Evolutionary conservation across 2,113 vertebrate species (phyloP), one percentile per base, ranked within the genome.

Genomic region (Dunckerocampus dactyliophorus): DNA sequence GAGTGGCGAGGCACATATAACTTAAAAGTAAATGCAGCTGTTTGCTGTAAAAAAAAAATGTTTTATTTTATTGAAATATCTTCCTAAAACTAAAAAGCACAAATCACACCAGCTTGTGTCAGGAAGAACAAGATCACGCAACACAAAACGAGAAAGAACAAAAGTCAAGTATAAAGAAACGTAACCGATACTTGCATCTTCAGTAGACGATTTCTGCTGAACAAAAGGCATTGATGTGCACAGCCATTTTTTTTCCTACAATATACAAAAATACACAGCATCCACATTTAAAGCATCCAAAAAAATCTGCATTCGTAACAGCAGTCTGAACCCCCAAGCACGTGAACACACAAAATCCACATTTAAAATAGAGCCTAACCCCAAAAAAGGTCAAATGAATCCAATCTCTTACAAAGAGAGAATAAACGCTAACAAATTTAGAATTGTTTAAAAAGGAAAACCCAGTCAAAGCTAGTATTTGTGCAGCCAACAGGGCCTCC

Each of bases 371-470:
- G 60, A 83, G 67, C 39, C 55, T 59, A 79, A 80, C 71, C 86
- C 82, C 53, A 61, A 73, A 78, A 73, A 31, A 83, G 87, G 81
- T 80, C 50, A 76, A 86, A 85, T 66, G 59, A 73, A 74, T 50
- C 12, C 49, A 66, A 66, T 86, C 87, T 90, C 89, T 90, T 89
- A 90, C 78, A 88, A 89, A 90, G 88, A 90, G 85, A 82, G 75
- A 67, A 62, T 55, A 62, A 66, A 66, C 34, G 28, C 62, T n/a
- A 7, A 52, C 74, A 64, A 62, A 62, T 43, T 58, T 56, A 24
- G 22, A 61, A 48, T 62, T 68, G 69, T 45, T 75, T 50, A 55
- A 61, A 69, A n/a, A n/a, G n/a, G n/a, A n/a, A n/a, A n/a, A 74
- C 68, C 68, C 59, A 21, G 16, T 59, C 68, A 16, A 73, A 64